Percentiles rank a stretch among this genome's conserved stretches.
Evolutionary conservation across 2,113 vertebrate species (phyloP).

Genomic region (Sminthopsis crassicaudata): DNA sequence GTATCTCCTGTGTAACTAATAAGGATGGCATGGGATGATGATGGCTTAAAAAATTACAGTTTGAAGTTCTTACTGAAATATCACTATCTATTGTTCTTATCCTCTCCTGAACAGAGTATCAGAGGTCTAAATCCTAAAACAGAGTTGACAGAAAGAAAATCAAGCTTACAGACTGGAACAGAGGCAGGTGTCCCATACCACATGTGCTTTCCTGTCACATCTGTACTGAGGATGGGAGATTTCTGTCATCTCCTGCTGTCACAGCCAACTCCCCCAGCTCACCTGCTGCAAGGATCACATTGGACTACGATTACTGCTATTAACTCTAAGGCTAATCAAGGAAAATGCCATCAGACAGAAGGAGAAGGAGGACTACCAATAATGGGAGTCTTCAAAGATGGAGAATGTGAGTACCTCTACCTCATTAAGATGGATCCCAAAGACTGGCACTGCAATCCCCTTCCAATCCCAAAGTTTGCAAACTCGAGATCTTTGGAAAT

Average conservation of each 20-base stretch:
- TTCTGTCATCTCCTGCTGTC: not conserved
- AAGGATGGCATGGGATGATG: not conserved
- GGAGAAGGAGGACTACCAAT: not conserved
- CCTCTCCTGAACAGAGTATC: not conserved
- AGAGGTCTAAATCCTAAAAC: slow-evolving; percentile 33
- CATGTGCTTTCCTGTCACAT: not conserved
- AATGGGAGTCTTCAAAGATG: not conserved
- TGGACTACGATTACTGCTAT: not conserved
- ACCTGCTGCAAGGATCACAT: not conserved
- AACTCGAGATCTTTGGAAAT: not conserved
- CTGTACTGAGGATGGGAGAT: not conserved
- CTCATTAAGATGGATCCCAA: not conserved
- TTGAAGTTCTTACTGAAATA: slow-evolving; percentile 10
- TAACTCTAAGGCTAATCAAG: not conserved
- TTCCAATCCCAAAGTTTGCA: not conserved
- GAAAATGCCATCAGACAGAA: slow-evolving; percentile 4
- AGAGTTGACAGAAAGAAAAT: slow-evolving; percentile 37
- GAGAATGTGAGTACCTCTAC: not conserved
- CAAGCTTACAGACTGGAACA: slow-evolving; percentile 1
- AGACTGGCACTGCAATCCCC: not conserved
- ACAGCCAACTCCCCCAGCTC: not conserved
- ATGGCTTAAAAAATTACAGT: not conserved
- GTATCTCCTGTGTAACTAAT: not conserved
- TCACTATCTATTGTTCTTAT: slow-evolving; percentile 15
- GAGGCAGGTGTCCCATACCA: not conserved